Base-by-base conservation (phyloP, 2,888 invertebrate genomes). In the Pammene fasciana region DNA sequence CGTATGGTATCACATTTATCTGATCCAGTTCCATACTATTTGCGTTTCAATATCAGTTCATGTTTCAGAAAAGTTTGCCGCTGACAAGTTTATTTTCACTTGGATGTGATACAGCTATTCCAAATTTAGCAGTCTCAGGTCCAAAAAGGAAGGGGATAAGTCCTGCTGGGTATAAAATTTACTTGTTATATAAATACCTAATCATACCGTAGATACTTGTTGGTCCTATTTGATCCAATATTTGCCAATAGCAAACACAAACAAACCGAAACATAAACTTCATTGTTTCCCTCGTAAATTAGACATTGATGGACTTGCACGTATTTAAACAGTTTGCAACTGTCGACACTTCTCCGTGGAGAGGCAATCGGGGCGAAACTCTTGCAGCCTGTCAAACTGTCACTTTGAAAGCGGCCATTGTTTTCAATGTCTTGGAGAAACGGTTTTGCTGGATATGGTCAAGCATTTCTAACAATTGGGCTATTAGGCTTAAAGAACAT, bases 321-420 rank as follows among this genome's bases (percentile, higher is more conserved):
- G 65, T 59, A 70, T 70, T 52, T 59, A 48, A 67, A 67, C 67
- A 67, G 61, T 67, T 67, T 55, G 54, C 54, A 60, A 60, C 52
- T 54, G 59, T 45, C 67, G 52, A 61, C 61, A 46, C 61, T 60
- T 46, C 11, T 16, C 48, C 45, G 59, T 18, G 26, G 14, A 8
- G 38, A 36, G 48, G n/a, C 56, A 16, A 46, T 60, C 46, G 46
- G 60, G 5, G 46, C 13, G 36, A 13, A 18, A 38, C 60, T 43
- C 18, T 36, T 18, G 48, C 48, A 48, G 13, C 48, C 13, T 18
- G 54, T 64, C 64, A 54, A 54, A 54, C 41, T 54, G 54, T 52
- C 64, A 64, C 54, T 26, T 50, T 50, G 50, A 50, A 16, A 46
- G 14, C 16, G 8, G 11, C 48, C 36, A 18, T 50, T 61, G 48